These are phyloP conservation scores for Doryteuthis pealeii DNA, from an alignment of 1,140 invertebrate genomes.

Conservation along the genomic window DNA sequence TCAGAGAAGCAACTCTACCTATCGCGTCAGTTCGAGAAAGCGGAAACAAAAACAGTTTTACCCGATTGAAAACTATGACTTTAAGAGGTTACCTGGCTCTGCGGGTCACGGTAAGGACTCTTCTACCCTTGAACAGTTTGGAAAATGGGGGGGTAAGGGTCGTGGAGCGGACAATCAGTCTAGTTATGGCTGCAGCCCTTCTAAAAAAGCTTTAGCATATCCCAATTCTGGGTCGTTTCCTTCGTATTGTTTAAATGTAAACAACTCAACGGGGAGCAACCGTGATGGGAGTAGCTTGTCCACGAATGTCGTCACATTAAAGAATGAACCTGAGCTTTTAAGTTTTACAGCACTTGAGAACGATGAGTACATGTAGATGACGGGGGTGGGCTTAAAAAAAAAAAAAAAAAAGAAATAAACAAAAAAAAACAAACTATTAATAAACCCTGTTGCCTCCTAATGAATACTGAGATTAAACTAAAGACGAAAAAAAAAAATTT, in stretches of 20 bases:
- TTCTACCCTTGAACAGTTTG: background rate
- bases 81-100: background rate
- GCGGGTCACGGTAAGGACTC: background rate
- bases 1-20: background rate
- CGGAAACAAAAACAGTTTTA: constrained; percentile 54
- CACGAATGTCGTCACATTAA: constrained; percentile 31
- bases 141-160: background rate
- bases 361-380: constrained; percentile 16
- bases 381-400: background rate
- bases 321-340: constrained; percentile 32
- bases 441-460: background rate
- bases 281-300: background rate
- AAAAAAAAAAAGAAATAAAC: background rate
- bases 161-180: background rate
- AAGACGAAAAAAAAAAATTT: too few species aligned
- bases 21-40: constrained; percentile 37
- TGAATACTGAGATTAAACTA: too few species aligned
- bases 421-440: background rate
- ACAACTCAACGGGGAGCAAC: background rate
- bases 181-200: background rate
- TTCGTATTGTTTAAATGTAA: too few species aligned
- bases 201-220: background rate
- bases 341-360: constrained; percentile 32
- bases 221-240: too few species aligned
- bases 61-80: constrained; percentile 50